Conservation (phyloP, 2,888 invertebrate species). For the Nezara viridula region DNA sequence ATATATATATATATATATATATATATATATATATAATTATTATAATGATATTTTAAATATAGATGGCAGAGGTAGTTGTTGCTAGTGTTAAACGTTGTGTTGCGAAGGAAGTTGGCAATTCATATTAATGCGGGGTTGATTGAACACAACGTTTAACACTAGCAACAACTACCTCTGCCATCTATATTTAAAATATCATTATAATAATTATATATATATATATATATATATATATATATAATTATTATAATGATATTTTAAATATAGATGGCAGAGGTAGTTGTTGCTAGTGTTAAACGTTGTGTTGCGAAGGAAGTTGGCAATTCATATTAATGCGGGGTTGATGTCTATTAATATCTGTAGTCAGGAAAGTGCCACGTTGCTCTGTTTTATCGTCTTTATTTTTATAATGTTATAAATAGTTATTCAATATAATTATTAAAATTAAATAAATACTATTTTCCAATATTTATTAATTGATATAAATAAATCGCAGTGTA, state of each 20-base stretch:
- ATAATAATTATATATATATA: no score
- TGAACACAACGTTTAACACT: neutral
- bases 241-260: no score
- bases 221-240: no score
- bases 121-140: neutral
- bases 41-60: no score
- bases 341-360: constrained; percentile 4
- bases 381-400: neutral
- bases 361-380: neutral
- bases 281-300: neutral
- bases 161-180: neutral
- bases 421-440: no score
- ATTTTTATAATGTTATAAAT: neutral
- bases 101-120: constrained; percentile 9
- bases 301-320: neutral
- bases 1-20: neutral
- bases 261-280: neutral
- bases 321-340: neutral
- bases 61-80: neutral
- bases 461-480: no score
- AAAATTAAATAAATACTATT: no score
- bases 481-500: no score
- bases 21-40: neutral
- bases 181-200: no score
- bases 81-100: neutral